Evolutionary conservation across 2,888 invertebrate species (phyloP), one percentile per base, ranked within the genome.

Genomic region (Acronicta psi): DNA sequence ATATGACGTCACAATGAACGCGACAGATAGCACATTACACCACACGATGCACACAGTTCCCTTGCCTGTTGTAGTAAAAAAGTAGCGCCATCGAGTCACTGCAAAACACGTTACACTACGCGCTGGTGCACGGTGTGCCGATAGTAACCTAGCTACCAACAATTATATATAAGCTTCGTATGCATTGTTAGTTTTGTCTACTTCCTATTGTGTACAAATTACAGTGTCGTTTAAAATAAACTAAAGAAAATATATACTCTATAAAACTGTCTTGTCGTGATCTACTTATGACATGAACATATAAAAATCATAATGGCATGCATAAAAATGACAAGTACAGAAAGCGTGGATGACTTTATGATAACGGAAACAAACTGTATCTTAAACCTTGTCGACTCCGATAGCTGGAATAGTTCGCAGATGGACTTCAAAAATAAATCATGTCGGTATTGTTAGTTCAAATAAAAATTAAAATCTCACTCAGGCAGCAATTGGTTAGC

Each of bases 371-470:
- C 42, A 67, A 64, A 62, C 34, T 67, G 67, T 58, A 45, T 79
- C 69, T 75, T 75, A 77, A 81, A 82, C 79, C 61, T 73, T 60
- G 54, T 71, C 61, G 59, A 61, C 64, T 74, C 69, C 63, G 59
- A 61, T 49, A 66, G 65, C 75, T 74, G 74, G 55, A 76, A 66
- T 56, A 43, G 70, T 81, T 81, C 77, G 79, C 77, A 77, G 85
- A 87, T 90, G 94, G 94, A 94, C 94, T 94, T 94, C 94, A 94
- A 94, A 93, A 94, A 94, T 94, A 94, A 93, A 94, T 92, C 79
- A 87, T 87, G 84, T 87, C 65, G 75, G 64, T 66, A 79, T 76
- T 82, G 92, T 93, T 93, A 93, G 92, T 93, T 79, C 76, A 79
- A 77, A 79, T 76, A 88, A 86, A 69, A 73, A 70, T 58, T 58